These are phyloP conservation scores for Melipona beecheii DNA, from an alignment of 2,888 invertebrate genomes.

Conservation along the genomic window DNA sequence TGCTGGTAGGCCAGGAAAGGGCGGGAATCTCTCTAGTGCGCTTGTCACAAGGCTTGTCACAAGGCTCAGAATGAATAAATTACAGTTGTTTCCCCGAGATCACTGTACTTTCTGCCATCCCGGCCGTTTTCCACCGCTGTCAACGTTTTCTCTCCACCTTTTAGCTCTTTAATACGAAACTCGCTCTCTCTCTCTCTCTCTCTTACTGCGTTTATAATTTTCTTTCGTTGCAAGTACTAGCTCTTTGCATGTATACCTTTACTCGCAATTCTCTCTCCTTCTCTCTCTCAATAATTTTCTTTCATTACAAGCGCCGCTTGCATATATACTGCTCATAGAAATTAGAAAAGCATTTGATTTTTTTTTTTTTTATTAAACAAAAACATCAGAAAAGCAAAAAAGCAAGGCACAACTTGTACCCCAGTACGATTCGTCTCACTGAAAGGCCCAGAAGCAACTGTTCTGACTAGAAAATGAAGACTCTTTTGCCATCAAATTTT, in stretches of 20 bases:
- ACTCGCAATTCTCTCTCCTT: no score
- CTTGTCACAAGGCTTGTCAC: not conserved
- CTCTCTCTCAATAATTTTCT: no score
- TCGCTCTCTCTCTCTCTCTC: not conserved
- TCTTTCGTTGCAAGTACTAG: not conserved
- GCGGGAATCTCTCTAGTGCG: not conserved
- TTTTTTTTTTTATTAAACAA: no score
- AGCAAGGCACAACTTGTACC: no score
- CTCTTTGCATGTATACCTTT: not conserved
- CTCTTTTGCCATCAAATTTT: no score
- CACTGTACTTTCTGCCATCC: not conserved
- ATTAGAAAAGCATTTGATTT: no score
- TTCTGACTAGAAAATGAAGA: no score
- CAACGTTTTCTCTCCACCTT: not conserved
- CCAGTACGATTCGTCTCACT: no score
- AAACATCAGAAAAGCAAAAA: no score
- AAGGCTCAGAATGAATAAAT: conserved; percentile 22
- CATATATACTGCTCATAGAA: no score
- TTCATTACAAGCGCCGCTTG: no score
- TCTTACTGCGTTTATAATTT: not conserved
- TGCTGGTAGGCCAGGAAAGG: not conserved
- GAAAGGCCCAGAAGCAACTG: no score
- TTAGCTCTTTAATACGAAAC: not conserved
- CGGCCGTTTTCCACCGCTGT: conserved; percentile 5
- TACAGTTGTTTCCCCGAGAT: conserved; percentile 11